Evolutionary conservation across 2,113 vertebrate genomes (phyloP).

Genomic region (Numenius arquata): DNA sequence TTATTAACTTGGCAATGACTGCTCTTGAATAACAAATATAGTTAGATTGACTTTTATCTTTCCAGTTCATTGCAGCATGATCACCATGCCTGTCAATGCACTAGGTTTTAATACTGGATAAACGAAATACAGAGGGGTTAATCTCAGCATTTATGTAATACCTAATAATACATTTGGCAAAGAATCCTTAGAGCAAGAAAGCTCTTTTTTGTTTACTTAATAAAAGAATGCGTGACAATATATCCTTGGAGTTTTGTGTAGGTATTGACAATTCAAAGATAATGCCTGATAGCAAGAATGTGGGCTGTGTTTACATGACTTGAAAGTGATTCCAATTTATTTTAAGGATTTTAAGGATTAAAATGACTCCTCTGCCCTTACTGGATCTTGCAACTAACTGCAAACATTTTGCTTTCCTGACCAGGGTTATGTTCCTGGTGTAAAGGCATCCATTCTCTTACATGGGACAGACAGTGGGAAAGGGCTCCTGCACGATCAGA

Average conservation of each 20-base stretch:
- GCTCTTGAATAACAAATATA: not conserved
- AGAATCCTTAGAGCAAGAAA: not conserved
- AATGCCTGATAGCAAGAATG: not conserved
- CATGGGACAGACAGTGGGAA: not conserved
- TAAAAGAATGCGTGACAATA: not conserved
- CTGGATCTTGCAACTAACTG: not conserved
- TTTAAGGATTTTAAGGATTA: not conserved
- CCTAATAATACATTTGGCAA: not conserved
- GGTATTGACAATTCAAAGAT: not conserved
- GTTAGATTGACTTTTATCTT: not conserved
- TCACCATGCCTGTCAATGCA: not conserved
- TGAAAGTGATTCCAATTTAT: not conserved
- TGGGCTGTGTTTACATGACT: not conserved
- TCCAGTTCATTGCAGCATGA: not conserved
- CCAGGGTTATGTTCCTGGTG: not conserved
- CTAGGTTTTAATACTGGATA: not conserved
- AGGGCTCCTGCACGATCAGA: not conserved
- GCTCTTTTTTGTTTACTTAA: not conserved
- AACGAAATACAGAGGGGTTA: not conserved
- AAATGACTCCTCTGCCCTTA: not conserved
- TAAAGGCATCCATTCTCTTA: not conserved
- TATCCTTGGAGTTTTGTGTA: not conserved
- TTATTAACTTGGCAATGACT: not conserved
- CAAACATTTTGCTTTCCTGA: not conserved
- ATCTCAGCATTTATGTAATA: not conserved